A percentile compares a stretch with the other conserved stretches of the same genome.
Conservation (phyloP, 1,140 invertebrate genomes). For the Magallana gigas region DNA sequence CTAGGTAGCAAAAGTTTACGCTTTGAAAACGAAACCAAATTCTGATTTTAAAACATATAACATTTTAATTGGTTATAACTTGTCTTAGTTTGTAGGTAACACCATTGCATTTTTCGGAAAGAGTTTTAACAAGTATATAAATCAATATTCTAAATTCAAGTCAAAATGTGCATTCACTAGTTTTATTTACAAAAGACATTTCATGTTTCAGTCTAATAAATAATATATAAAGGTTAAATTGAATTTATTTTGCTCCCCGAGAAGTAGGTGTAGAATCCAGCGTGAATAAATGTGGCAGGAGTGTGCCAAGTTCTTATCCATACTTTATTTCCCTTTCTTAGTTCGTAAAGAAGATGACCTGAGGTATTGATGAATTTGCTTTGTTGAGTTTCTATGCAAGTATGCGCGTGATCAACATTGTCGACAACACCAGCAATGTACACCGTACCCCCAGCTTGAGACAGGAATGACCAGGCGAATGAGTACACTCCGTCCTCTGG, state of each 20-base stretch:
- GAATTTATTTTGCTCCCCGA: slow-evolving; percentile 24
- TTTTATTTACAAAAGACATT: no score
- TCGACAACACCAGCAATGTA: neutral
- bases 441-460: neutral
- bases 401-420: neutral
- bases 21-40: no score
- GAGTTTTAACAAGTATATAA: no score
- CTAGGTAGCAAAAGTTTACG: no score
- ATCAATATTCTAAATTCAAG: no score
- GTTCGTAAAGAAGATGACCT: neutral
- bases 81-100: no score
- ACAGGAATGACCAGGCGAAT: neutral
- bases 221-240: neutral
- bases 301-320: neutral
- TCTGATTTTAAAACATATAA: no score
- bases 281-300: neutral
- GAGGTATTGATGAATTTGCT: neutral
- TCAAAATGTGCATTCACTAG: no score
- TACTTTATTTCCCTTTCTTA: neutral
- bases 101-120: no score
- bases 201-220: no score
- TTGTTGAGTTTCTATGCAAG: neutral
- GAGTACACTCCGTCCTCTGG: slow-evolving; percentile 15
- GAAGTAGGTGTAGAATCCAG: neutral
- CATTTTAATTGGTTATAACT: no score